Percentiles rank a stretch among this genome's conserved stretches.
Evolutionary conservation across 2,888 invertebrate species (phyloP).

Genomic region (Escarpia spicata): DNA sequence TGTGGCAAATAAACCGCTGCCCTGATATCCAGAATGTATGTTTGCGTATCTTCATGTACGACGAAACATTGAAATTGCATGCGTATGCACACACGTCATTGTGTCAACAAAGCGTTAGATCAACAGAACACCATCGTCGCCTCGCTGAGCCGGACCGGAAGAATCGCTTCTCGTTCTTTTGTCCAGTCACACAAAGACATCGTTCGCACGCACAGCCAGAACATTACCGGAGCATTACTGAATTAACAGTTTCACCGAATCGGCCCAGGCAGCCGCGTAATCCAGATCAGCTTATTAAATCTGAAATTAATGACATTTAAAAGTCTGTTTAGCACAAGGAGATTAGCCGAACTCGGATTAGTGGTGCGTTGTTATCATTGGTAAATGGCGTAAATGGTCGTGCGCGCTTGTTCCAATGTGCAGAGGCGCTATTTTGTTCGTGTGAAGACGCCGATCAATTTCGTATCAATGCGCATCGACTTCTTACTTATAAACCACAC

Average conservation of each 20-base stretch:
- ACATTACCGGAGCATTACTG: slow-evolving; percentile 5
- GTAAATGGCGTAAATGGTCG: background rate
- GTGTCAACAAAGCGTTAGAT: background rate
- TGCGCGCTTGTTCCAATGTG: background rate
- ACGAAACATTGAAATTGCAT: background rate
- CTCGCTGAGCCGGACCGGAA: background rate
- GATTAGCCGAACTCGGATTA: slow-evolving; percentile 5
- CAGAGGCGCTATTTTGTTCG: background rate
- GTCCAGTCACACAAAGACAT: background rate
- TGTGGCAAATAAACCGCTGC: background rate
- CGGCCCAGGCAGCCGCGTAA: background rate
- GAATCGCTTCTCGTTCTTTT: background rate
- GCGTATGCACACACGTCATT: background rate
- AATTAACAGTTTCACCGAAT: background rate
- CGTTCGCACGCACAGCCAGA: background rate
- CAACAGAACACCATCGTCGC: background rate
- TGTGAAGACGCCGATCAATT: slow-evolving; percentile 10
- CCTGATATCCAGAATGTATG: background rate
- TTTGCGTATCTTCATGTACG: background rate
- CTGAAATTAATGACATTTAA: slow-evolving; percentile 11
- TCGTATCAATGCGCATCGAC: slow-evolving; percentile 16
- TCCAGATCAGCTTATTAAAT: slow-evolving; percentile 13
- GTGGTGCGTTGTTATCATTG: background rate
- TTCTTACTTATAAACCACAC: background rate
- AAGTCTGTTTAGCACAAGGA: background rate